Evolutionary conservation across 1,140 invertebrate genomes (phyloP).

Genomic region (Micrasema minimum): DNA sequence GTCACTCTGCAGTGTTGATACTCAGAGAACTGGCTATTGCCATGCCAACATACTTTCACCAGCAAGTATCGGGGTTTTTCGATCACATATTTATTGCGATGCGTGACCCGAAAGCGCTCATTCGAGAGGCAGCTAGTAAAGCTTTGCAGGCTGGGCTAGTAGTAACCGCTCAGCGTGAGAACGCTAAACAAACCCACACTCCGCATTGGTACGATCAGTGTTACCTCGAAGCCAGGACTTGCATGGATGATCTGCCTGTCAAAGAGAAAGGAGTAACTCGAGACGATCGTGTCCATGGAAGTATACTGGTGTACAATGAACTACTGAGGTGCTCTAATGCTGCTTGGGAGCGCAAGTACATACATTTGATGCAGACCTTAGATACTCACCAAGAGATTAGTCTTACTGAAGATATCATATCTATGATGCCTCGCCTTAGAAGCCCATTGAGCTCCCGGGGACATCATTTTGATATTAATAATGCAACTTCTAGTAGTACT

Average conservation of each 20-base stretch:
- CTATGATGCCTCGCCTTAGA: slow-evolving; percentile 69
- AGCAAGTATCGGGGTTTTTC: slow-evolving; percentile 96
- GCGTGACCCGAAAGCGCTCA: slow-evolving; percentile 90
- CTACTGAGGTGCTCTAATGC: slow-evolving; percentile 92
- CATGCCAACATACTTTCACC: slow-evolving; percentile 98
- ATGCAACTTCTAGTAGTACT: slow-evolving; percentile 62
- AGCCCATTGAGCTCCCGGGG: slow-evolving; percentile 70
- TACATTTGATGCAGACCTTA: slow-evolving; percentile 71
- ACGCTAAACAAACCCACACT: slow-evolving; percentile 87
- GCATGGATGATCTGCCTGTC: slow-evolving; percentile 78
- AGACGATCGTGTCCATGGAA: slow-evolving; percentile 94
- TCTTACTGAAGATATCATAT: slow-evolving; percentile 70
- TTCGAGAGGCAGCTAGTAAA: slow-evolving; percentile 92
- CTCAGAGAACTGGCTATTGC: slow-evolving; percentile 93
- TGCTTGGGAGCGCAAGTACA: slow-evolving; percentile 86
- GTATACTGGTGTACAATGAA: slow-evolving; percentile 94
- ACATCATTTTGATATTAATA: slow-evolving; percentile 63
- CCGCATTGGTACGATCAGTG: slow-evolving; percentile 93
- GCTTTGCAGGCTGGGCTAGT: slow-evolving; percentile 92
- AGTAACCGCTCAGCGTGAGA: slow-evolving; percentile 94
- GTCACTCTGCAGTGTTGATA: slow-evolving; percentile 92
- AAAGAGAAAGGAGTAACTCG: slow-evolving; percentile 82
- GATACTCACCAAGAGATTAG: slow-evolving; percentile 63
- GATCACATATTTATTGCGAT: slow-evolving; percentile 94
- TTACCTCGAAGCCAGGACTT: slow-evolving; percentile 86